A percentile compares a stretch with the other conserved stretches of the same genome.
Evolutionary conservation across 30 jellyfish, hydroid and myxozoan species (phyloP).

Genomic region (Aurelia sp.): DNA sequence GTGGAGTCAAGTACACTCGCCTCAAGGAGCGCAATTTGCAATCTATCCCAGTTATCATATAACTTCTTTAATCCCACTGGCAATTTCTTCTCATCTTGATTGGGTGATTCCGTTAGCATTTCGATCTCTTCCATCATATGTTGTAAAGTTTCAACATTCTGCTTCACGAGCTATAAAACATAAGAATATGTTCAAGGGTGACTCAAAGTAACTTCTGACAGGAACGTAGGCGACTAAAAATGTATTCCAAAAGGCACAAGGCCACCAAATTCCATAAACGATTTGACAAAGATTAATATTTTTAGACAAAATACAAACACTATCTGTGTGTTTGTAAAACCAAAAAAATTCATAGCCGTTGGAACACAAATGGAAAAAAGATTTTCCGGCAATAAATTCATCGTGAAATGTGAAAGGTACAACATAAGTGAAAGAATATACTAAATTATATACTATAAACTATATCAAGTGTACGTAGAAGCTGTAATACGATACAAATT

Average conservation of each 20-base stretch:
- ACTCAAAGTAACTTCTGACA: too few relatives aligned
- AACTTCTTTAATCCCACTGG: neutral
- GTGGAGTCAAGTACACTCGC: constrained; percentile 59
- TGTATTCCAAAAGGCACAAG: too few relatives aligned
- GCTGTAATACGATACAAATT: neutral
- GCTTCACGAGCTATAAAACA: constrained; percentile 35
- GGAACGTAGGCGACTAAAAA: too few relatives aligned
- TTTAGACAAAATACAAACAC: too few relatives aligned
- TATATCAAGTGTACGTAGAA: neutral
- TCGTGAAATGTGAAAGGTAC: neutral
- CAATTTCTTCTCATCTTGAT: neutral
- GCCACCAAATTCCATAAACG: too few relatives aligned
- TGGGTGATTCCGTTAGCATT: constrained; percentile 15
- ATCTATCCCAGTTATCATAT: constrained; percentile 38
- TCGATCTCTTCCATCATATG: constrained; percentile 46
- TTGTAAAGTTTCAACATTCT: constrained; percentile 28
- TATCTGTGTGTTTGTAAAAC: too few relatives aligned
- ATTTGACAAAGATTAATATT: too few relatives aligned
- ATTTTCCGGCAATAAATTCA: neutral
- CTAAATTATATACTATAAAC: too few relatives aligned
- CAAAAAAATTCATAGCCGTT: too few relatives aligned
- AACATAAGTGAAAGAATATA: too few relatives aligned
- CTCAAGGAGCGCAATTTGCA: constrained; percentile 57
- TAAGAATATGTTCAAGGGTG: too few relatives aligned
- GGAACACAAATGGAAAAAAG: neutral